These are phyloP conservation scores for Odontesthes bonariensis DNA, from an alignment of 2,113 vertebrate species.

Conservation along the genomic window DNA sequence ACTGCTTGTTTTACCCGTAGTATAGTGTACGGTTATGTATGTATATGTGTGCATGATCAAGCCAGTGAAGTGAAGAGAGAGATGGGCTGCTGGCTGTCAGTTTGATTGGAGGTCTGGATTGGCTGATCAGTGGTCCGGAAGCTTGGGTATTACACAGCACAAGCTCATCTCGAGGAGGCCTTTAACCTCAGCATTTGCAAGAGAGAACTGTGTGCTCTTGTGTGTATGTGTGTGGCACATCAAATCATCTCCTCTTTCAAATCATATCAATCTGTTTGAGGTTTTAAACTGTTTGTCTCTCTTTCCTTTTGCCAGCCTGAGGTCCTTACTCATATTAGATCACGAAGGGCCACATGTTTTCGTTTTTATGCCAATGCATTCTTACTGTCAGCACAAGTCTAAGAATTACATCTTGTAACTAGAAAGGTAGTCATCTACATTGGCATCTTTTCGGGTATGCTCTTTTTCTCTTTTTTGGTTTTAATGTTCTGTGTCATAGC, in stretches of 20 bases:
- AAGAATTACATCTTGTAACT: no score
- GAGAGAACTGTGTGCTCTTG: conserved; percentile 19
- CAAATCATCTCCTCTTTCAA: background rate
- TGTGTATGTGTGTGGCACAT: conserved; percentile 3
- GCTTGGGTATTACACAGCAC: conserved; percentile 52
- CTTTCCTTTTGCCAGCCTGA: background rate
- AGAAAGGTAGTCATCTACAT: no score
- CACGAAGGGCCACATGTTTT: background rate
- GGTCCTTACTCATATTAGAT: background rate
- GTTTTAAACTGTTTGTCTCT: background rate
- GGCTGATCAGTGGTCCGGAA: conserved; percentile 64
- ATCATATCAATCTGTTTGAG: conserved; percentile 4
- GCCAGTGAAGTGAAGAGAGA: conserved; percentile 45
- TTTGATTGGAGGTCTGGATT: conserved; percentile 49
- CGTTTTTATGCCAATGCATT: no score
- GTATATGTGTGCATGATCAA: conserved; percentile 28
- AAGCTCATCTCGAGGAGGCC: conserved; percentile 56
- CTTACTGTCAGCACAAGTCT: no score
- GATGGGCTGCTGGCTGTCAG: conserved; percentile 56
- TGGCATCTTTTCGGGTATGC: background rate
- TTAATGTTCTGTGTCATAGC: no score
- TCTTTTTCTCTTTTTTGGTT: background rate
- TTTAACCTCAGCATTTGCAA: conserved; percentile 49
- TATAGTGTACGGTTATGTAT: background rate
- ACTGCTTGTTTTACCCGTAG: background rate